Conservation (phyloP, 2,113 vertebrate species). For the Platysteira castanea region DNA sequence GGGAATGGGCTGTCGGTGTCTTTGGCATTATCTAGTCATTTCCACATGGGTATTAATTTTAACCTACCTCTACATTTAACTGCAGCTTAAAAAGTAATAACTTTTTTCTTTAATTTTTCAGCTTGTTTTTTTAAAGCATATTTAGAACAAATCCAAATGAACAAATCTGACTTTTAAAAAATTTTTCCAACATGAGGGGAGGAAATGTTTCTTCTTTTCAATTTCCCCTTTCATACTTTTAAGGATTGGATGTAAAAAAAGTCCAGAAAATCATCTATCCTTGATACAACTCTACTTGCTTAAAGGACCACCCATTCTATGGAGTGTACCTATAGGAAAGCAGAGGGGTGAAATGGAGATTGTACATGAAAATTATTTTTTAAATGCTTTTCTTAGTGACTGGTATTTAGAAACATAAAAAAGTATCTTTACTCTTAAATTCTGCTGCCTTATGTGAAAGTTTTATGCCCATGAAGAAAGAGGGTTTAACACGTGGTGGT, state of each 20-base stretch:
- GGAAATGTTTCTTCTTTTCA: not conserved
- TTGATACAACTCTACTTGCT: not conserved
- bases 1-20: not conserved
- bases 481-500: accelerated
- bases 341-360: not conserved
- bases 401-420: not conserved
- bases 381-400: not conserved
- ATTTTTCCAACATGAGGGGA: not conserved
- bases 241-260: not conserved
- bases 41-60: not conserved
- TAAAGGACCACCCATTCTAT: not conserved
- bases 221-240: not conserved
- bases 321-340: accelerated
- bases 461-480: accelerated
- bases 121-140: not conserved
- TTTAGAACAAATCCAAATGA: not conserved
- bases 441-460: not conserved
- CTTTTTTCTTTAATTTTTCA: not conserved
- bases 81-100: not conserved
- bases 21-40: not conserved
- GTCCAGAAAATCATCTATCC: not conserved
- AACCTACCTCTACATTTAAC: not conserved
- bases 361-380: not conserved
- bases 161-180: not conserved
- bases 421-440: not conserved